Evolutionary conservation across 2,797 vertebrate species (phyloP).

Genomic region (Cuculus canorus): DNA sequence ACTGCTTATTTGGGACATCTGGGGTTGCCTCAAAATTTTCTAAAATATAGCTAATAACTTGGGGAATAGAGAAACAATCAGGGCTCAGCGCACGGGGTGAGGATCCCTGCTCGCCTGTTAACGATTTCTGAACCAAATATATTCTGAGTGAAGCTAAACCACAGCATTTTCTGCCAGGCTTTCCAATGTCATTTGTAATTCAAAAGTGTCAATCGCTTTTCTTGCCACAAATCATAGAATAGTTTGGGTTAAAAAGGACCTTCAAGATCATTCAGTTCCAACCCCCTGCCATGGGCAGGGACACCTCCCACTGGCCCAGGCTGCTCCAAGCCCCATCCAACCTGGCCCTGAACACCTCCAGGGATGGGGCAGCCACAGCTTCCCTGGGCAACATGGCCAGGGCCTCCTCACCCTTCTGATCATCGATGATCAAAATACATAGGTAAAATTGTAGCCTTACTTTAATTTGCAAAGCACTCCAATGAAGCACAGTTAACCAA

Average conservation of each 20-base stretch:
- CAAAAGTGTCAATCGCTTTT: background rate
- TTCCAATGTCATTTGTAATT: background rate
- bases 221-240: background rate
- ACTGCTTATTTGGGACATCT: background rate
- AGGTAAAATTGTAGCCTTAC: background rate
- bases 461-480: background rate
- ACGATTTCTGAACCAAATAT: background rate
- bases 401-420: too few relatives aligned
- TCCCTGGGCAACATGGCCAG: too few relatives aligned
- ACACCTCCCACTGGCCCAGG: too few relatives aligned
- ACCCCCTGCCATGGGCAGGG: too few relatives aligned
- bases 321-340: too few relatives aligned
- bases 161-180: background rate
- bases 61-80: background rate
- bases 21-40: background rate
- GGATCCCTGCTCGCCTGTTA: background rate
- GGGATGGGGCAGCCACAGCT: too few relatives aligned
- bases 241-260: too few relatives aligned
- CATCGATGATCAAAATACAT: background rate
- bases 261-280: too few relatives aligned
- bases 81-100: background rate
- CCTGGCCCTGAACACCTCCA: too few relatives aligned
- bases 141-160: background rate
- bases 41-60: background rate
- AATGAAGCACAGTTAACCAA: fast-evolving